phyloP scores from a whole-genome alignment of 2,113 vertebrate species.

The Actenoides lindsayi region DNA sequence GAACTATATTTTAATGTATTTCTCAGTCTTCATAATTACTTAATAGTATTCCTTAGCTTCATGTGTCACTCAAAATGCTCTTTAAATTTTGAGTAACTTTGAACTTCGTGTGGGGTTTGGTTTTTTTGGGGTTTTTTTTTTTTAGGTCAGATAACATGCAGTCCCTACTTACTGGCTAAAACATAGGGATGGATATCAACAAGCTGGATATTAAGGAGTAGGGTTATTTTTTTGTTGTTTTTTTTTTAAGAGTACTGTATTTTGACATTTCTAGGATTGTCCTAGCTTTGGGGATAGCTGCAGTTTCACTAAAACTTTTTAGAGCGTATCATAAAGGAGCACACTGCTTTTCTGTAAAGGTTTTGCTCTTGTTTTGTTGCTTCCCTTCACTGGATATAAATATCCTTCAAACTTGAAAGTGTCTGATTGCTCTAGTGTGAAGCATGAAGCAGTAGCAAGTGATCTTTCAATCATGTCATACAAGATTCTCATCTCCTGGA shows the following conservation, averaged over 20 bases:
- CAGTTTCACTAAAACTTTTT: background rate
- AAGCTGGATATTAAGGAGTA: background rate
- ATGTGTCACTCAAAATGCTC: background rate
- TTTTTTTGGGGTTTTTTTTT: background rate
- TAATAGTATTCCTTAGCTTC: background rate
- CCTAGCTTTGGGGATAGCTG: background rate
- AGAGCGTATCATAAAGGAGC: background rate
- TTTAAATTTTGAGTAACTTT: background rate
- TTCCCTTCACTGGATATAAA: background rate
- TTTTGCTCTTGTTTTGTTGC: background rate
- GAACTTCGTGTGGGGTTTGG: background rate
- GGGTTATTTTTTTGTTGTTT: background rate
- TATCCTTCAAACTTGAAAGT: background rate
- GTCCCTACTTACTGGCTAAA: background rate
- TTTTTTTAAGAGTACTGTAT: background rate
- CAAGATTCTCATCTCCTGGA: background rate
- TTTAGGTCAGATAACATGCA: background rate
- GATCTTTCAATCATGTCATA: background rate
- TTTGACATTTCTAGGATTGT: background rate
- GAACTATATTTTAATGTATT: background rate
- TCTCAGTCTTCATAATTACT: background rate
- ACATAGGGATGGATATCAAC: background rate
- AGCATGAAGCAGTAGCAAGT: background rate
- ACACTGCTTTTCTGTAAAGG: background rate
- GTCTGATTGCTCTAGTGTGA: background rate